Evolutionary conservation across 2,888 invertebrate genomes (phyloP), one percentile per base, ranked within the genome.

Genomic region (Coleophora flavipennella): DNA sequence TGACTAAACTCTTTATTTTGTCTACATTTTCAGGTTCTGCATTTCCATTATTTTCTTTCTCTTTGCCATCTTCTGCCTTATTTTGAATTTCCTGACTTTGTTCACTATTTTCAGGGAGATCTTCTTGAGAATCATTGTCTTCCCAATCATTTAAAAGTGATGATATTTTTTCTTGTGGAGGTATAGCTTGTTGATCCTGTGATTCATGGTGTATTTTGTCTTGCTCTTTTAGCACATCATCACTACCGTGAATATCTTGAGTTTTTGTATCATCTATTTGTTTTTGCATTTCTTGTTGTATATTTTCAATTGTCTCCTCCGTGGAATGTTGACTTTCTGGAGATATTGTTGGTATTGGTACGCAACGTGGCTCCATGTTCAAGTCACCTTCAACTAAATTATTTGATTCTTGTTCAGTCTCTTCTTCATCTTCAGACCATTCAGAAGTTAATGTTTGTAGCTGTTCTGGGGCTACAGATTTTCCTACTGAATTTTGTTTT

Each of bases 91-190:
- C 36, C 11, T 11, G n/a, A 36, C 12, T 7, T 33, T 8, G 10
- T 29, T 14, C 36, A 28, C 10, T 35, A 35, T 40, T 43, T 8
- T 38, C 48, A 14, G 48, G 40, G 35, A 43, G 41, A 42, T 62
- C 71, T 50, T 76, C 75, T 50, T 81, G 81, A 13, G 74, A 76
- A 51, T 84, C 84, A 60, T 81, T 84, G 41, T 85, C 85, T 46
- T 85, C 85, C 85, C 85, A 86, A 51, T 86, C 85, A 62, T 78
- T 77, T 11, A 85, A 53, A 8, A 86, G 60, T 6, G 80, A 76
- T 20, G 80, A 70, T 45, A 81, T 74, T 55, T 83, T 79, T 49
- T 67, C 60, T 50, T 66, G 57, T 10, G 49, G 41, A 45, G 35
- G 44, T 40, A 38, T 34, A 25, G 38, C 49, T 44, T 48, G 50